Evolutionary conservation across 2,113 vertebrate species (phyloP), one percentile per base, ranked within the genome.

Genomic region (Centropristis striata): DNA sequence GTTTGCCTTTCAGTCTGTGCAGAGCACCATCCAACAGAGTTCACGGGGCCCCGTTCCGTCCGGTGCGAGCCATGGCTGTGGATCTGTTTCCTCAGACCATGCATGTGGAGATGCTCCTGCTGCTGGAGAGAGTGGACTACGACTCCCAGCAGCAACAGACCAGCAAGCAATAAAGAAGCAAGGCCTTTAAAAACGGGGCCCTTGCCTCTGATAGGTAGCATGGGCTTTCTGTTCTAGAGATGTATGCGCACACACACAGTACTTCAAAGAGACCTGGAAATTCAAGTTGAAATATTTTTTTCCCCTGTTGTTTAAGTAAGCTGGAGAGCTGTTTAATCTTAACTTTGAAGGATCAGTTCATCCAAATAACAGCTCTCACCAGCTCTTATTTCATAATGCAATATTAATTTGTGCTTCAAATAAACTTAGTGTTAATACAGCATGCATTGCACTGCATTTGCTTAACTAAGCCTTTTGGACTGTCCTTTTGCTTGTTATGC

Each of bases 31-130:
- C 98, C 47, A 99, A 99, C 85, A 93, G 98, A 4, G 98, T 99
- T 3, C 97, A 94, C 16, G 98, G 98, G 41, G 88, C 88, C 0
- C 91, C 97, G 0, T 99, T 99, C 93, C 95, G 95, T 4, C 97
- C 97, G 0, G 66, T 97, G 9, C 93, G 93, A 88, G 96, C 97
- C 1, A 78, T 97, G 94, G 96, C 98, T 0, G 97, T 99, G 89
- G 98, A 99, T 81, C 94, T 99, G 55, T 99, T 99, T 86, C 98
- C 98, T 1, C 98, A 99, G 88, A 99, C 98, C 6, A 92, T 95
- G 57, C 97, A 99, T 36, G 97, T 97, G 0, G 98, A 99, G 91
- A 91, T 97, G 80, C 94, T 99, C 2, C 90, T 99, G 74, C 87
- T 98, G 81, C 96, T 99, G 9, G 97, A 99, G 84, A 95, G 98